Conservation (phyloP, 1,140 invertebrate genomes). For the Dufourea novaeangliae region DNA sequence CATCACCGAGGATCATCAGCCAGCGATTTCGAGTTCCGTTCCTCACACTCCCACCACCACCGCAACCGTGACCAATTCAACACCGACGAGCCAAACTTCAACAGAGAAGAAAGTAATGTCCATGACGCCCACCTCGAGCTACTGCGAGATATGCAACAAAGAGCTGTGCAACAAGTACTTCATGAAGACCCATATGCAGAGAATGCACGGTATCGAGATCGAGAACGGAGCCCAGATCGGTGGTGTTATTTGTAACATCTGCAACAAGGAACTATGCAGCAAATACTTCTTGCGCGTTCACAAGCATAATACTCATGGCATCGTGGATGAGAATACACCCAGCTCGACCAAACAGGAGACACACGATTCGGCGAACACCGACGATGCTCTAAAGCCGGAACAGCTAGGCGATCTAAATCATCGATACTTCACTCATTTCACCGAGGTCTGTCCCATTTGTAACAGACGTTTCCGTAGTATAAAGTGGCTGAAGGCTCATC, state of each 20-base stretch:
- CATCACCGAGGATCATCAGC: constrained; percentile 83
- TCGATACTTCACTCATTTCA: constrained; percentile 87
- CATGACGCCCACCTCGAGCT: constrained; percentile 90
- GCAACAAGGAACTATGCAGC: constrained; percentile 98
- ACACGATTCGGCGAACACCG: constrained; percentile 65
- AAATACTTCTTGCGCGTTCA: constrained; percentile 98
- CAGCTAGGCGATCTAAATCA: constrained; percentile 83
- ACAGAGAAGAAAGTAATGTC: constrained; percentile 71
- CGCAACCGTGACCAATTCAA: constrained; percentile 52
- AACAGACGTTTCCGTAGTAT: constrained; percentile 92
- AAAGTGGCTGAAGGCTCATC: constrained; percentile 94
- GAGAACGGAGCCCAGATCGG: constrained; percentile 95
- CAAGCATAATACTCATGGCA: constrained; percentile 98
- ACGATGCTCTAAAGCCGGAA: constrained; percentile 83
- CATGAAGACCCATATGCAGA: constrained; percentile 99
- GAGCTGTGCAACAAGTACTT: constrained; percentile 99
- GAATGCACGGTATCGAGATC: constrained; percentile 99
- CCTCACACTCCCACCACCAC: constrained; percentile 56
- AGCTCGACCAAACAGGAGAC: constrained; percentile 53
- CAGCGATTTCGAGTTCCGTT: constrained; percentile 49
- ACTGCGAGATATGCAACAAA: constrained; percentile 99
- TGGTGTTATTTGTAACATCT: constrained; percentile 97
- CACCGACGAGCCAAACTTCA: constrained; percentile 38
- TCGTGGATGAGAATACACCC: constrained; percentile 86
- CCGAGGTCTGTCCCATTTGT: constrained; percentile 93